Evolutionary conservation across 1,140 invertebrate genomes (phyloP), one percentile per base, ranked within the genome.

Genomic region (Heliconius hewitsoni): DNA sequence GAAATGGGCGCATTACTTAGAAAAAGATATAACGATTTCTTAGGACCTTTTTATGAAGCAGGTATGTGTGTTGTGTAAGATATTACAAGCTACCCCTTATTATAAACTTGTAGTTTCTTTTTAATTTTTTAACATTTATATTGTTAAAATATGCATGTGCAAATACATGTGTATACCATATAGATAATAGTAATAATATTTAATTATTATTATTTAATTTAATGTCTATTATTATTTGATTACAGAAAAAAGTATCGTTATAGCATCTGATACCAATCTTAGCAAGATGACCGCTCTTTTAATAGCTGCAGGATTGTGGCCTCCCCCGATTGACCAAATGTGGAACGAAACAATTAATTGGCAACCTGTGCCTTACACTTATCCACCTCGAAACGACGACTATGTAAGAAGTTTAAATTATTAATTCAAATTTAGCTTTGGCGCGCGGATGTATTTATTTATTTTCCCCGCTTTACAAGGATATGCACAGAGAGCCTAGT

Each of bases 201-300:
- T 50, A 50, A 13, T 11, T 13, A 46, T 4, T 13, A 16, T 46
- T 13, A 55, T 55, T 55, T 55, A 55, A 55, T 55, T 18, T n/a
- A 55, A n/a, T n/a, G 19, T 55, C 19, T 8, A n/a, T 30, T 3
- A 73, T 42, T 66, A 23, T 74, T 66, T 42, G 11, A 30, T 82
- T 71, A 37, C 66, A 92, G 90, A 92, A 16, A 90, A 87, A 52
- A 92, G 89, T 70, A 89, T 92, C 8, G 93, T 94, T 1, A 96
- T 97, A 89, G 96, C 96, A 71, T 97, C 97, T 1, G 96, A 96
- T 82, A 96, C 96, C 1, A 96, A 98, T 86, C 90, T 98, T 30
- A 96, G 97, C 78, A 95, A 97, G 84, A 96, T 97, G 95, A 97
- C 96, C 84, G 96, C 97, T n/a, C 95, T 97, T 81, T 90, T 96